Evolutionary conservation across 2,797 vertebrate species (phyloP).

Genomic region (Australoheros facetus): DNA sequence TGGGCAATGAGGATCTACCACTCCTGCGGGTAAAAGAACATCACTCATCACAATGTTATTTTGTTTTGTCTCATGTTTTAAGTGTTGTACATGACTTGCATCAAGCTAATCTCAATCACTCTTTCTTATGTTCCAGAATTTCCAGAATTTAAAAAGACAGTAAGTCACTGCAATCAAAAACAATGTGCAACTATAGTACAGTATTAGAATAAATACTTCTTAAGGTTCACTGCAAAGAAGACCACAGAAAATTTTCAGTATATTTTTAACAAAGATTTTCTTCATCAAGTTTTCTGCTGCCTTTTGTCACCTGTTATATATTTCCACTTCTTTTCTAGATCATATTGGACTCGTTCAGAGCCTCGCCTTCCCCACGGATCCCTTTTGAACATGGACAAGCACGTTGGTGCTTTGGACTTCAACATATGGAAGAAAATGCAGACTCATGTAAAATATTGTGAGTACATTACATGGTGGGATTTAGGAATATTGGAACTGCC

Average conservation of each 20-base stretch:
- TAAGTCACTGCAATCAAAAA: slow-evolving; percentile 53
- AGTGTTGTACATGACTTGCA: not conserved
- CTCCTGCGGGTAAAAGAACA: slow-evolving; percentile 50
- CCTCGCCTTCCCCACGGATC: slow-evolving; percentile 31
- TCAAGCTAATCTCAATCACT: not conserved
- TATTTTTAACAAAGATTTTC: not conserved
- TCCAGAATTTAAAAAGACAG: slow-evolving; percentile 76
- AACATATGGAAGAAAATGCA: slow-evolving; percentile 81
- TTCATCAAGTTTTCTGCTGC: not conserved
- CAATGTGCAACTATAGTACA: not conserved
- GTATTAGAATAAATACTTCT: not conserved
- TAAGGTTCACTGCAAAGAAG: not conserved
- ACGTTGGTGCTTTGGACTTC: slow-evolving; percentile 77
- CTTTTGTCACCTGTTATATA: not conserved
- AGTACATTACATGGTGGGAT: slow-evolving; percentile 45
- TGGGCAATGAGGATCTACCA: slow-evolving; percentile 74
- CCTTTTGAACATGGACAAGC: slow-evolving; percentile 75
- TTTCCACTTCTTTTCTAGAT: slow-evolving; percentile 53
- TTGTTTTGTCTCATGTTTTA: not conserved
- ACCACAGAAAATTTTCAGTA: too few species aligned
- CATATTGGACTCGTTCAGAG: slow-evolving; percentile 72
- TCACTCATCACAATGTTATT: not conserved
- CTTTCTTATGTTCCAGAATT: slow-evolving; percentile 72
- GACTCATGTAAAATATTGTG: slow-evolving; percentile 70
- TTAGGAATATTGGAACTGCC: not conserved